These are phyloP conservation scores for Meloidogyne hapla DNA, from an alignment of 1,140 invertebrate genomes.

Conservation along the genomic window DNA sequence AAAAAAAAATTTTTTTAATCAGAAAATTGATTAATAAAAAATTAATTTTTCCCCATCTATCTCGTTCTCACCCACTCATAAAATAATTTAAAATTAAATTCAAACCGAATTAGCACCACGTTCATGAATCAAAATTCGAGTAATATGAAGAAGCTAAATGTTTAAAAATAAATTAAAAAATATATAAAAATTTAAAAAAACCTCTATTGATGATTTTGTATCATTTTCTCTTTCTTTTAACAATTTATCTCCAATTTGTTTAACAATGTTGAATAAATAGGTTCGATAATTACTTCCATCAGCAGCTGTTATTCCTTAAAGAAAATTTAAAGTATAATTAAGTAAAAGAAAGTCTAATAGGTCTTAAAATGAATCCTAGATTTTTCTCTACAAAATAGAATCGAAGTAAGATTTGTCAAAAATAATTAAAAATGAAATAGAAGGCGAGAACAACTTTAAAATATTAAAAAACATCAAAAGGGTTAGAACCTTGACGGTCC, in stretches of 20 bases:
- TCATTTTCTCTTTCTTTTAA: constrained; percentile 73
- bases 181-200: constrained; percentile 67
- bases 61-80: too few species aligned
- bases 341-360: not conserved
- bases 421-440: too few species aligned
- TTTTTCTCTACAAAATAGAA: too few species aligned
- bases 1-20: too few species aligned
- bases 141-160: constrained; percentile 33
- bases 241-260: constrained; percentile 69
- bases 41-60: not conserved
- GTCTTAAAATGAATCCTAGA: not conserved
- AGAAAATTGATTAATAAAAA: not conserved
- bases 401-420: too few species aligned
- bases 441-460: too few species aligned
- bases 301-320: constrained; percentile 21
- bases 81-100: too few species aligned
- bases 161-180: constrained; percentile 28
- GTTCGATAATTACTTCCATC: constrained; percentile 65
- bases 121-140: not conserved
- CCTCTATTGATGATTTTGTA: constrained; percentile 72
- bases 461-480: too few species aligned
- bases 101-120: not conserved
- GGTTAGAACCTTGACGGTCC: too few species aligned
- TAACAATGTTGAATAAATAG: constrained; percentile 68
- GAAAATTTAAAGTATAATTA: not conserved